phyloP scores from a whole-genome alignment of 2,113 vertebrate species.

The Salvator merianae region DNA sequence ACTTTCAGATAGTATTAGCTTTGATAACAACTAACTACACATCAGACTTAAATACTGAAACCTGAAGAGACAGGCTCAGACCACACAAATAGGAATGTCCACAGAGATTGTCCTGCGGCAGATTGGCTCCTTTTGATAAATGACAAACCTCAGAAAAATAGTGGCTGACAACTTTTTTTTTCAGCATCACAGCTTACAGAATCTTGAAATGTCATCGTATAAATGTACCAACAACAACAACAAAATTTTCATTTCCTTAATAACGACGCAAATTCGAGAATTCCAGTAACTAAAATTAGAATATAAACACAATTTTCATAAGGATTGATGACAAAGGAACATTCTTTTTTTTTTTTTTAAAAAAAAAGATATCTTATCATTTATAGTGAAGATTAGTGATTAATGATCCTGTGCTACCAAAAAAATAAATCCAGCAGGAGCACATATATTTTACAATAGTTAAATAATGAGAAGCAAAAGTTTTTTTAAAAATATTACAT shows the following conservation, averaged over 20 bases:
- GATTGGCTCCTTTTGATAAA: conserved; percentile 68
- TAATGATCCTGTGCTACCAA: conserved; percentile 71
- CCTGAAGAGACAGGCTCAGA: conserved; percentile 66
- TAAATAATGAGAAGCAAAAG: conserved; percentile 33
- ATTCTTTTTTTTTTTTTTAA: conserved; percentile 72
- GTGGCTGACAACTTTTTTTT: conserved; percentile 52
- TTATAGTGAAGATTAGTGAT: conserved; percentile 69
- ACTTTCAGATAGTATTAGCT: conserved; percentile 77
- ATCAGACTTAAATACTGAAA: conserved; percentile 73
- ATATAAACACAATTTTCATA: conserved; percentile 71
- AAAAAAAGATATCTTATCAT: conserved; percentile 73
- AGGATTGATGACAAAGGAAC: conserved; percentile 68
- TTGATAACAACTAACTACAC: conserved; percentile 75
- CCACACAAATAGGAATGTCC: conserved; percentile 61
- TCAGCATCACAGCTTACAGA: conserved; percentile 54
- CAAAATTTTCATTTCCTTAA: conserved; percentile 75
- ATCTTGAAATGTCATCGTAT: conserved; percentile 56
- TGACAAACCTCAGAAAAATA: conserved; percentile 67
- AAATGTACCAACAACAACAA: conserved; percentile 61
- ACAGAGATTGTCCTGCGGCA: conserved; percentile 54
- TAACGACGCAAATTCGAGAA: conserved; percentile 67
- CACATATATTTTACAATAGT: conserved; percentile 67
- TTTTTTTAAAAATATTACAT: not conserved
- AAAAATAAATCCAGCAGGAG: conserved; percentile 63
- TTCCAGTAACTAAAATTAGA: conserved; percentile 70